These are phyloP conservation scores for Remorina albescens DNA, from an alignment of 2,797 vertebrate genomes.

Conservation along the genomic window DNA sequence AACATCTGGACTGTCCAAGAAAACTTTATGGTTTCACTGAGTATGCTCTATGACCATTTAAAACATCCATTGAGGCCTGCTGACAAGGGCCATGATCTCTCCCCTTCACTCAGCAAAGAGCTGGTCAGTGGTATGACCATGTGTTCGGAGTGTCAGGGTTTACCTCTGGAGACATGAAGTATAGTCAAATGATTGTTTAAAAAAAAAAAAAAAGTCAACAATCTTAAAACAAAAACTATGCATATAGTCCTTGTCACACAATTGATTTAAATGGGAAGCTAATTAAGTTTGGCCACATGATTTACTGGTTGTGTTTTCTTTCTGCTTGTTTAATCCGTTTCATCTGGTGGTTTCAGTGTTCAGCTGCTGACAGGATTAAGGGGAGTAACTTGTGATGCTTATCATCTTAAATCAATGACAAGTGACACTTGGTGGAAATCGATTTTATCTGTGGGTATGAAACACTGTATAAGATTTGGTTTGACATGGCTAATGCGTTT, in stretches of 20 bases:
- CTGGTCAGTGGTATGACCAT: conserved; percentile 28
- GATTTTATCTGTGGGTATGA: not conserved
- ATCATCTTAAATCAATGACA: conserved; percentile 4
- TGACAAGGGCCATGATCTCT: conserved; percentile 51
- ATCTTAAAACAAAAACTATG: conserved; percentile 1
- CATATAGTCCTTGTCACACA: not conserved
- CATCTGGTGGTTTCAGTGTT: conserved; percentile 15
- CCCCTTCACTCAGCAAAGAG: conserved; percentile 41
- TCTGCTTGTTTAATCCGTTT: conserved; percentile 4
- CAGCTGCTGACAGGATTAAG: not conserved
- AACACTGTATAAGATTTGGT: not conserved
- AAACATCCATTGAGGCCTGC: conserved; percentile 64
- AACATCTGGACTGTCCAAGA: conserved; percentile 69
- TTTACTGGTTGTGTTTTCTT: not conserved
- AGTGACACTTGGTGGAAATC: not conserved
- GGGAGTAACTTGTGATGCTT: not conserved
- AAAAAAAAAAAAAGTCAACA: not conserved
- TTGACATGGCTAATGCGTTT: not conserved
- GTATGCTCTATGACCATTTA: conserved; percentile 52
- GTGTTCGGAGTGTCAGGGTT: conserved; percentile 41
- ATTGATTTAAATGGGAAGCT: conserved; percentile 26
- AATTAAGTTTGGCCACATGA: conserved; percentile 41
- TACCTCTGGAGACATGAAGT: conserved; percentile 24
- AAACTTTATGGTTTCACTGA: conserved; percentile 39
- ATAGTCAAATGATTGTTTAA: conserved; percentile 6